A percentile compares a stretch with the other conserved stretches of the same genome.
Conservation (phyloP, 2,888 invertebrate species). For the Megamerina dolium region DNA sequence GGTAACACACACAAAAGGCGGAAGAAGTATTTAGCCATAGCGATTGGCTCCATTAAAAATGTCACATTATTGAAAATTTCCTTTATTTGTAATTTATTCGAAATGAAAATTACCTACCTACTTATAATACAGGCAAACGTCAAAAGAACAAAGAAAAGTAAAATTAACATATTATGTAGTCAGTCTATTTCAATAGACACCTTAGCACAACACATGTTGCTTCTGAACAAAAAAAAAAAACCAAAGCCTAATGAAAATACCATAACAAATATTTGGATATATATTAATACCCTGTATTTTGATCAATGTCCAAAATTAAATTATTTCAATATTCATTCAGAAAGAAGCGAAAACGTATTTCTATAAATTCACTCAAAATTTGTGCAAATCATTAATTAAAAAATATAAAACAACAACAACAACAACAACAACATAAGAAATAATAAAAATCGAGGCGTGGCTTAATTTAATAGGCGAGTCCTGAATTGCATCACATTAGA, state of each 20-base stretch:
- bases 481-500: constrained; percentile 25
- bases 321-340: background rate
- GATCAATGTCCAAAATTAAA: background rate
- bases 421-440: too few species aligned
- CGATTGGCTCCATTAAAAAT: constrained; percentile 29
- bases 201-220: background rate
- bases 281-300: too few species aligned
- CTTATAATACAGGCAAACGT: constrained; percentile 19
- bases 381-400: constrained; percentile 17
- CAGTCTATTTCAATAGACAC: constrained; percentile 9
- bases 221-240: background rate
- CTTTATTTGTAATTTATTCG: constrained; percentile 33
- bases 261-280: too few species aligned
- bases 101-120: constrained; percentile 23
- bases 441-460: constrained; percentile 33
- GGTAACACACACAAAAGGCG: background rate
- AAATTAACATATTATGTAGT: too few species aligned
- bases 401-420: too few species aligned
- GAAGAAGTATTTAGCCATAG: constrained; percentile 9
- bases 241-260: background rate
- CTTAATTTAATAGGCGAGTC: constrained; percentile 22
- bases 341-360: background rate
- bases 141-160: background rate
- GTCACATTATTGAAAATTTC: constrained; percentile 42
- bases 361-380: constrained; percentile 9